phyloP scores from a whole-genome alignment of 2,888 invertebrate species.

The Spisula solida region DNA sequence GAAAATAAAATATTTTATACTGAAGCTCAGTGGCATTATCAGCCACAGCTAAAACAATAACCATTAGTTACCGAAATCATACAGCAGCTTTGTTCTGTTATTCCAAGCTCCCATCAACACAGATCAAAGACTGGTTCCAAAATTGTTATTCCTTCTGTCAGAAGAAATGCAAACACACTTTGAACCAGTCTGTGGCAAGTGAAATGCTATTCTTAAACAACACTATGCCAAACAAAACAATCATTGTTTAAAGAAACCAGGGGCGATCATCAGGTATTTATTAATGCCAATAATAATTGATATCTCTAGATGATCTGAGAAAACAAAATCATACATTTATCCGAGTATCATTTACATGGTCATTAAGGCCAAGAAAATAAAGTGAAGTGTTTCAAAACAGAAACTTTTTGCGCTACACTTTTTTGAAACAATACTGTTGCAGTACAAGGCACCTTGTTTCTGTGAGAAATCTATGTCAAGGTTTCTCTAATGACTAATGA shows the following conservation, averaged over 20 bases:
- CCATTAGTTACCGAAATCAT: constrained; percentile 67
- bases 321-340: constrained; percentile 54
- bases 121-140: constrained; percentile 70
- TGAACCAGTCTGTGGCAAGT: constrained; percentile 65
- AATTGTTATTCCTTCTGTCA: constrained; percentile 72
- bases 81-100: constrained; percentile 71
- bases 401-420: not conserved
- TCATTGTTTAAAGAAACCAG: constrained; percentile 63
- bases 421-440: not conserved
- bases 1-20: constrained; percentile 71
- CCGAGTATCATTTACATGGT: constrained; percentile 30
- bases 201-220: constrained; percentile 53
- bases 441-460: not conserved
- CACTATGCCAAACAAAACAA: constrained; percentile 69
- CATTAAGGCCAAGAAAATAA: constrained; percentile 29
- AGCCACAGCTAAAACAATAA: constrained; percentile 72
- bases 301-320: constrained; percentile 63
- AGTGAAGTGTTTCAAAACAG: not conserved
- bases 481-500: not conserved
- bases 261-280: constrained; percentile 68
- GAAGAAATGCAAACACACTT: constrained; percentile 66
- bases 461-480: no score
- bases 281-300: constrained; percentile 69
- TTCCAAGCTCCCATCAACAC: constrained; percentile 70
- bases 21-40: constrained; percentile 59